phyloP scores from a whole-genome alignment of 2,113 vertebrate species.

The Meriones unguiculatus region DNA sequence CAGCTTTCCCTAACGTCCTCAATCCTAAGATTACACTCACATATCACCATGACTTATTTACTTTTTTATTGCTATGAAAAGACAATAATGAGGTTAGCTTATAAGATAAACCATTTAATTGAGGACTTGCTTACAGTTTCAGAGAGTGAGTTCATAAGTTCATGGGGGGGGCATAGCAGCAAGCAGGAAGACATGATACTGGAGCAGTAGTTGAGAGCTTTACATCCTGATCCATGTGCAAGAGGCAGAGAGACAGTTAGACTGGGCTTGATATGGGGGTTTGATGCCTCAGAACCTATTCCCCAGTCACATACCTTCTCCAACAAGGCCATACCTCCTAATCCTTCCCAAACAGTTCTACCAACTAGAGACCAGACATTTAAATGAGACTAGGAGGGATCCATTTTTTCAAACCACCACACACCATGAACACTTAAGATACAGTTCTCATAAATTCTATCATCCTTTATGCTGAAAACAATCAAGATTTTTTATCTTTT shows the following conservation, averaged over 20 bases:
- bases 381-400: neutral
- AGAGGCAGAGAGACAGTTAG: neutral
- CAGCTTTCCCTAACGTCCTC: neutral
- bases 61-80: neutral
- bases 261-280: neutral
- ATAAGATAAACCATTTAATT: neutral
- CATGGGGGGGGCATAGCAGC: neutral
- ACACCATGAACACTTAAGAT: neutral
- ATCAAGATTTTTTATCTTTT: neutral
- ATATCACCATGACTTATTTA: neutral
- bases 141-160: neutral
- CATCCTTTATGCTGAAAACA: neutral
- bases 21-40: neutral
- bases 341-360: no score
- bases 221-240: neutral
- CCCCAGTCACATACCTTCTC: no score
- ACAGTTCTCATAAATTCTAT: constrained; percentile 40
- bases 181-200: neutral
- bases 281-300: neutral
- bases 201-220: neutral
- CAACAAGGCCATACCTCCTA: no score
- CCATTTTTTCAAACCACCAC: neutral
- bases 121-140: neutral
- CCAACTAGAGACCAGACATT: neutral
- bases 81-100: neutral